A percentile compares a stretch with the other conserved stretches of the same genome.
These are phyloP conservation scores for Pseudomyrmex concolor DNA, from an alignment of 1,140 invertebrate species.

Conservation along the genomic window DNA sequence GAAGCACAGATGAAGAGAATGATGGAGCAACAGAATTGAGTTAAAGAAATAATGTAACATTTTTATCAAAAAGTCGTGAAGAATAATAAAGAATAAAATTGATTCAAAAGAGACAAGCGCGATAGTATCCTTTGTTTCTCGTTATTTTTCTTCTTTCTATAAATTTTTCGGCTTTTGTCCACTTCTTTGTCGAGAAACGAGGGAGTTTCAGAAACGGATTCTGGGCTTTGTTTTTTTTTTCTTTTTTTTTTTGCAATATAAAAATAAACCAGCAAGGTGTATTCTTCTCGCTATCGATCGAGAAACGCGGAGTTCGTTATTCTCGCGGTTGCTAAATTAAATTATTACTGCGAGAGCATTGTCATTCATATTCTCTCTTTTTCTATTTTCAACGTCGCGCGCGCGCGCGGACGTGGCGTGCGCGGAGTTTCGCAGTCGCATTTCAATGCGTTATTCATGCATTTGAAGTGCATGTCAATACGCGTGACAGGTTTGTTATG, in stretches of 20 bases:
- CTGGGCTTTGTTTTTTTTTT: neutral
- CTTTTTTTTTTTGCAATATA: constrained; percentile 2
- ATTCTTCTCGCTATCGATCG: constrained; percentile 31
- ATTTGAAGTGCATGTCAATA: constrained; percentile 41
- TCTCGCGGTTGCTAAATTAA: constrained; percentile 35
- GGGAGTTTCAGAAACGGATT: neutral
- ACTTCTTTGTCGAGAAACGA: neutral
- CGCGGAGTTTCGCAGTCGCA: constrained; percentile 26
- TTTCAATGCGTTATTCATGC: constrained; percentile 45
- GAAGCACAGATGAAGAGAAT: too few relatives aligned
- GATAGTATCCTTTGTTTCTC: too few relatives aligned
- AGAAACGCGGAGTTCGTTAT: constrained; percentile 23
- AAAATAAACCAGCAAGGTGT: neutral
- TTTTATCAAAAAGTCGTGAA: too few relatives aligned
- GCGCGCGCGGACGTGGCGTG: too few relatives aligned
- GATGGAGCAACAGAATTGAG: too few relatives aligned
- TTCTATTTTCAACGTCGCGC: neutral
- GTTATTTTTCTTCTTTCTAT: neutral
- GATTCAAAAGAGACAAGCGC: too few relatives aligned
- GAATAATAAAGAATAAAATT: too few relatives aligned
- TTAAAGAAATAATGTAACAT: too few relatives aligned
- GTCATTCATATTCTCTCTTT: constrained; percentile 39
- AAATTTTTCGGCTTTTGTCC: neutral
- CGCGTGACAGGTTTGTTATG: constrained; percentile 32
- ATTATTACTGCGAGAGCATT: constrained; percentile 40